Conservation (phyloP, 2,797 vertebrate species). For the Notolepis coatsorum region DNA sequence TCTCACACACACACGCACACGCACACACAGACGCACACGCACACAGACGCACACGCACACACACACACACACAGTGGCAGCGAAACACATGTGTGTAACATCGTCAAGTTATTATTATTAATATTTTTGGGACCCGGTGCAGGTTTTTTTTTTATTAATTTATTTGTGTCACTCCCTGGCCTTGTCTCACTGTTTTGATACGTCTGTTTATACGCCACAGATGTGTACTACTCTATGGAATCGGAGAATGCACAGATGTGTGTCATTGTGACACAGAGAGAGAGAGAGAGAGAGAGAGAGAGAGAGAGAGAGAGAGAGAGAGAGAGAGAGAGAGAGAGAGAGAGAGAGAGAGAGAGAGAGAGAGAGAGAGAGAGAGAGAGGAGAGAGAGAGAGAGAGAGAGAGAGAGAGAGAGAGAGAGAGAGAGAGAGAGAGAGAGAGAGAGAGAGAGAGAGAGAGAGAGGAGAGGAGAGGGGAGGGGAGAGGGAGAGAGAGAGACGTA, state of each 20-base stretch:
- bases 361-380: no score
- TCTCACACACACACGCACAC: constrained; percentile 25
- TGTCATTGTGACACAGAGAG: not conserved
- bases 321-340: not conserved
- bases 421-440: no score
- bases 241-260: constrained; percentile 8
- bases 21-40: no score
- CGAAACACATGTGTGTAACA: no score
- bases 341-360: not conserved
- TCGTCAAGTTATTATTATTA: no score
- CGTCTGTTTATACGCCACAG: constrained; percentile 30
- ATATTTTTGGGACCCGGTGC: no score
- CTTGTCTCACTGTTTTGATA: constrained; percentile 17
- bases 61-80: no score
- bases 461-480: not conserved
- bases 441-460: not conserved
- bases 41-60: no score
- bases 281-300: not conserved
- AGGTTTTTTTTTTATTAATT: no score
- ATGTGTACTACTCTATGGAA: constrained; percentile 14
- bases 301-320: not conserved
- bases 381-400: not conserved
- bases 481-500: no score
- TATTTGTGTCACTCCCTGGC: constrained; percentile 5
- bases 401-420: no score